phyloP scores from a whole-genome alignment of 2,113 vertebrate genomes.

The Percina caprodes region DNA sequence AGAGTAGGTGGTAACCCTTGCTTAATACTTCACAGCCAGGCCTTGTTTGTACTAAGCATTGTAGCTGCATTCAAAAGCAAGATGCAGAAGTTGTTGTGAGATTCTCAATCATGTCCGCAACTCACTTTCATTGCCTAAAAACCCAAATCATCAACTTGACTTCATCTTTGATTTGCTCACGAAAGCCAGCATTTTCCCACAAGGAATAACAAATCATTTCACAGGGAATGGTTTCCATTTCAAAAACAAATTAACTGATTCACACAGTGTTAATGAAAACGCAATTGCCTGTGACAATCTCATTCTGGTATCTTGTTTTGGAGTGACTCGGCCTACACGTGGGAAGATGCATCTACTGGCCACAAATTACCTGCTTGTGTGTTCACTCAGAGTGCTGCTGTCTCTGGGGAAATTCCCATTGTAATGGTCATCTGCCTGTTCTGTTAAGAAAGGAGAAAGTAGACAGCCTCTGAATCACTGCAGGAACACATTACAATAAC shows the following conservation, averaged over 20 bases:
- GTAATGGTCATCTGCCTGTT: constrained; percentile 15
- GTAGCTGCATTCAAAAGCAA: not conserved
- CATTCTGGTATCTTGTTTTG: constrained; percentile 34
- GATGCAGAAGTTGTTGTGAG: not conserved
- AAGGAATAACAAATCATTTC: constrained; percentile 39
- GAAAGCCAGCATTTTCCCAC: constrained; percentile 11
- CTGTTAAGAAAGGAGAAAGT: constrained; percentile 11
- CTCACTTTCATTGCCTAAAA: not conserved
- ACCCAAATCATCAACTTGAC: not conserved
- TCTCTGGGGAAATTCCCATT: constrained; percentile 30
- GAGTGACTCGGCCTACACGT: not conserved
- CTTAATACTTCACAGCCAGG: not conserved
- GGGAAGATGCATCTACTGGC: constrained; percentile 16
- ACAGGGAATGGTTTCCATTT: constrained; percentile 35
- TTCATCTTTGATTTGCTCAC: not conserved
- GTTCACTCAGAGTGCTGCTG: not conserved
- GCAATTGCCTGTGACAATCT: constrained; percentile 50
- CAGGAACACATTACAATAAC: constrained; percentile 4
- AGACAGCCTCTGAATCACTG: constrained; percentile 6
- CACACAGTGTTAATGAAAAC: constrained; percentile 47
- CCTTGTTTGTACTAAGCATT: not conserved
- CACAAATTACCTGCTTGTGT: constrained; percentile 33
- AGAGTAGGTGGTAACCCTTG: not conserved
- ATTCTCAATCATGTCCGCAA: constrained; percentile 16
- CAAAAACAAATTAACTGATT: constrained; percentile 44